A percentile compares a stretch with the other conserved stretches of the same genome.
Conservation (phyloP, 2,888 invertebrate genomes). For the Podabrus alpinus region DNA sequence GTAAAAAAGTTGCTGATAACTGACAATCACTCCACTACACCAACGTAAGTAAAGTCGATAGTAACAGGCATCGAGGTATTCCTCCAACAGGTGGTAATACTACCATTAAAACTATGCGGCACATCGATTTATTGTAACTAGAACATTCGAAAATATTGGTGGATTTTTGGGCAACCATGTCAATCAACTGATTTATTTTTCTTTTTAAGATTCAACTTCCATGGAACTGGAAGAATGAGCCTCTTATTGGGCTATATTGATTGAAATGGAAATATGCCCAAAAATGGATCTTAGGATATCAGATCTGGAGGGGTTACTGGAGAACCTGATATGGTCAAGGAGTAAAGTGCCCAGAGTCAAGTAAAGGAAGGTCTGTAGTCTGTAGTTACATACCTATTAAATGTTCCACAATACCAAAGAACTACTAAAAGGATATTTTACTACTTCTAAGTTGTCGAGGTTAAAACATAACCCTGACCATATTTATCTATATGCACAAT, state of each 20-base stretch:
- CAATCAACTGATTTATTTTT: background rate
- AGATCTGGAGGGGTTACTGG: background rate
- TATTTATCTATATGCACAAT: background rate
- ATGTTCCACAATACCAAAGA: background rate
- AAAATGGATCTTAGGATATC: background rate
- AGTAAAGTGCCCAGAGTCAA: background rate
- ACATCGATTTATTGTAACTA: background rate
- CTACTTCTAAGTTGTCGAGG: background rate
- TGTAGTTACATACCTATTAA: no score
- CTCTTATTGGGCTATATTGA: no score
- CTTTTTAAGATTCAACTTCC: no score
- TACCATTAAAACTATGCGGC: slow-evolving; percentile 10
- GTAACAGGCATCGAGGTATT: slow-evolving; percentile 6
- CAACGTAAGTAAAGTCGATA: slow-evolving; percentile 14
- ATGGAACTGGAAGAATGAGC: no score
- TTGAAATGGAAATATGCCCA: background rate
- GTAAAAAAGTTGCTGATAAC: background rate
- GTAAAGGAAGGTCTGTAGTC: no score
- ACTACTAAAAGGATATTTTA: background rate
- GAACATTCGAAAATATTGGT: background rate
- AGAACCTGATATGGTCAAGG: background rate
- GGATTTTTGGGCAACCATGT: background rate
- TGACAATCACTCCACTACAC: background rate
- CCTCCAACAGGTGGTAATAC: slow-evolving; percentile 23
- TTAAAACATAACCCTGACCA: background rate